Conservation (phyloP, 2,888 invertebrate genomes). For the Eutolmus rufibarbis region DNA sequence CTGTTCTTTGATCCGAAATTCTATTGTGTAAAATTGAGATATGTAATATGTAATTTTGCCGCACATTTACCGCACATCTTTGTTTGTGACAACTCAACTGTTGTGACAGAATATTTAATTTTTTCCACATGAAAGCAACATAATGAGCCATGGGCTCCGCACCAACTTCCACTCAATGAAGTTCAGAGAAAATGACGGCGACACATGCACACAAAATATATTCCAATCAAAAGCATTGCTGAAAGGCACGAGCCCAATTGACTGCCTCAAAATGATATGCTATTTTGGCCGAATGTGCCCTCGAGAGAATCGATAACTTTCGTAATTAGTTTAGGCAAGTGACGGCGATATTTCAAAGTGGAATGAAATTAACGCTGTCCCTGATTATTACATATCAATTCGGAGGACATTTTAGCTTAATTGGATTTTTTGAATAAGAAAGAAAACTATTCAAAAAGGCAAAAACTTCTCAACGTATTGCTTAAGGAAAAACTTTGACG, state of each 20-base stretch:
- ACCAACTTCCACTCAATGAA: neutral
- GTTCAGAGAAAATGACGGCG: neutral
- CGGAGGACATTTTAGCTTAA: neutral
- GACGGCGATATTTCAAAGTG: neutral
- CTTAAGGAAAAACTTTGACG: too few species aligned
- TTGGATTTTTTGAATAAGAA: neutral
- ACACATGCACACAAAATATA: neutral
- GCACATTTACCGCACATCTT: neutral
- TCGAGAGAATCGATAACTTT: neutral
- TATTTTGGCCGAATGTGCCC: neutral
- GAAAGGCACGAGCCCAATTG: neutral
- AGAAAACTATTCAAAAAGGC: neutral
- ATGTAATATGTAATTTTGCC: neutral
- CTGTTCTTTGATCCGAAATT: neutral
- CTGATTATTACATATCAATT: neutral
- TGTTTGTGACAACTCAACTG: neutral
- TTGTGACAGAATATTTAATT: neutral
- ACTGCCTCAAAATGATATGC: neutral
- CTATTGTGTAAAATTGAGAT: neutral
- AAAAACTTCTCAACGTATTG: too few species aligned
- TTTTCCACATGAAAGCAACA: neutral
- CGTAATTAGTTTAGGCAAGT: neutral
- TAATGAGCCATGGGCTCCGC: neutral
- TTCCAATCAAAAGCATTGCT: neutral
- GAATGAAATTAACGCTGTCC: neutral